Conservation (phyloP, 1,140 invertebrate genomes). For the Brachionus sp. region DNA sequence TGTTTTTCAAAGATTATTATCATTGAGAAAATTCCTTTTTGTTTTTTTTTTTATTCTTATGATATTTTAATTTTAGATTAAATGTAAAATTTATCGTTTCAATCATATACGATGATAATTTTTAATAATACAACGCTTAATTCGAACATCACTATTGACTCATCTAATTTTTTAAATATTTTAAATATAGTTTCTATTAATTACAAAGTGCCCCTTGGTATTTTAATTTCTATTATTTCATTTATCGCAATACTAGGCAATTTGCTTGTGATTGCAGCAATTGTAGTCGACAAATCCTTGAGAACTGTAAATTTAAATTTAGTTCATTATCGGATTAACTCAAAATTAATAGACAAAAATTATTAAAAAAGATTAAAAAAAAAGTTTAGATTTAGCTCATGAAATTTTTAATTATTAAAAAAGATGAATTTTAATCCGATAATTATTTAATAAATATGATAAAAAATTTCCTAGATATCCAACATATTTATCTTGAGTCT, state of each 20-base stretch:
- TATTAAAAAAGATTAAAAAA: too few relatives aligned
- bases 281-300: slow-evolving; percentile 1
- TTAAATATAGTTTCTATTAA: not conserved
- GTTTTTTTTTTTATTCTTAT: not conserved
- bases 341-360: too few relatives aligned
- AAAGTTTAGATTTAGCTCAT: too few relatives aligned
- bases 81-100: not conserved
- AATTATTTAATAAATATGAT: not conserved
- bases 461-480: not conserved
- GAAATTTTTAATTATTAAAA: not conserved
- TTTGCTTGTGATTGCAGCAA: not conserved
- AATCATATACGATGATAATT: not conserved
- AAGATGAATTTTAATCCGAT: not conserved
- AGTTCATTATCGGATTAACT: not conserved
- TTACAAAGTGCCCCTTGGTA: not conserved
- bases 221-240: not conserved
- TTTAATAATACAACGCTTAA: not conserved
- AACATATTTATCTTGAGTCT: slow-evolving; percentile 43
- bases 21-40: not conserved
- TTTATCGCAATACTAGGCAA: slow-evolving; percentile 30
- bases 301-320: slow-evolving; percentile 20
- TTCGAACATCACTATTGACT: not conserved
- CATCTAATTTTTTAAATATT: not conserved
- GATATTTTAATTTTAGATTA: slow-evolving; percentile 9
- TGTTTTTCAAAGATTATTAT: not conserved